A percentile compares a stretch with the other conserved stretches of the same genome.
Evolutionary conservation across 2,888 invertebrate genomes (phyloP).

Genomic region (Calephelis perditalis): DNA sequence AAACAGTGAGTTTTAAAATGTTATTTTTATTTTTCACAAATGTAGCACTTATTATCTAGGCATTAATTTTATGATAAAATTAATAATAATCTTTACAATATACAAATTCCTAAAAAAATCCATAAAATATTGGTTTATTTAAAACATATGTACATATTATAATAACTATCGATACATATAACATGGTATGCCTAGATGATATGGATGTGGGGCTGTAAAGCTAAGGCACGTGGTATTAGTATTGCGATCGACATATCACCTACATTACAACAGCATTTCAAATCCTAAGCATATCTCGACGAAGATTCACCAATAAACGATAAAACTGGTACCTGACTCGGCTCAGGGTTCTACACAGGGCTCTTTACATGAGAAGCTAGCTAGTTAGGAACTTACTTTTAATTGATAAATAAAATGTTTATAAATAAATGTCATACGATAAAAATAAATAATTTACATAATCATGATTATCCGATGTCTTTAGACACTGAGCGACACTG

Average conservation of each 20-base stretch:
- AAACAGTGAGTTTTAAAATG: conserved; percentile 64
- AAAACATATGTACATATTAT: conserved; percentile 74
- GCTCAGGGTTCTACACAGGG: conserved; percentile 5
- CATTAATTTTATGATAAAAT: conserved; percentile 77
- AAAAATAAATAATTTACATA: conserved; percentile 73
- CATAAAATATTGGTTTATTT: conserved; percentile 77
- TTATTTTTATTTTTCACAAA: conserved; percentile 76
- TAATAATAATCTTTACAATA: conserved; percentile 78
- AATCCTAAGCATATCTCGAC: conserved; percentile 44
- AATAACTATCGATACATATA: conserved; percentile 70
- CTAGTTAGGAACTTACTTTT: conserved; percentile 76
- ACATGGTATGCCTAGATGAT: conserved; percentile 68
- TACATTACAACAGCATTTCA: conserved; percentile 30
- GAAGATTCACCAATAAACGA: conserved; percentile 48
- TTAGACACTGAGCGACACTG: conserved; percentile 42
- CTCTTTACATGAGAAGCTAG: conserved; percentile 53
- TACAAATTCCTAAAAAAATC: conserved; percentile 77
- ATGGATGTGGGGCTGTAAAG: conserved; percentile 66
- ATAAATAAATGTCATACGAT: conserved; percentile 47
- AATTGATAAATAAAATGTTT: conserved; percentile 64
- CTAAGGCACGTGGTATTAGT: conserved; percentile 71
- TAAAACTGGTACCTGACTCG: conserved; percentile 30
- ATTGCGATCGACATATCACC: conserved; percentile 41
- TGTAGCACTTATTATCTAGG: conserved; percentile 74
- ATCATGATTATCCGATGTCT: conserved; percentile 53